Base-by-base conservation (phyloP, 2,113 vertebrate species). In the Agapornis roseicollis region DNA sequence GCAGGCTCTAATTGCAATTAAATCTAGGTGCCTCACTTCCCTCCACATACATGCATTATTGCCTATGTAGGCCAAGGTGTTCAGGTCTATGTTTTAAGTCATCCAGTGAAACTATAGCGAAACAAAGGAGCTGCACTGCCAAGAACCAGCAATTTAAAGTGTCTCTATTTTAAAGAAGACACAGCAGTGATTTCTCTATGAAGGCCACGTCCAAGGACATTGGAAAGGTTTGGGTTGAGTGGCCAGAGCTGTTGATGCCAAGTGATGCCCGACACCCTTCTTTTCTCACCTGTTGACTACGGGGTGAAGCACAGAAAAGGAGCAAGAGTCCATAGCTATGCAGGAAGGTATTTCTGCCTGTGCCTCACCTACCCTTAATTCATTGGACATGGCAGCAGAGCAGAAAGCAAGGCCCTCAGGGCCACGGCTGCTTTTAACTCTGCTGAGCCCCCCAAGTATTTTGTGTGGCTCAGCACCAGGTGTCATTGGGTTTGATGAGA, bases 391-490 rank as follows among this genome's bases (percentile, higher is more conserved):
- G 1, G 64, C 58, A 31, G 58, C 64, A 47, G 76, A 76, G 66
- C 70, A 93, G 89, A 56, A 88, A 37, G 50, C 2, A 6, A 76
- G 49, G 31, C 65, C 82, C 27, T 58, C 61, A 69, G 82, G 93
- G 70, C 89, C 53, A 1, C 2, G 2, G 44, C 55, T 64, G n/a
- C 52, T 65, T 55, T 97, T 28, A 85, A 92, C 83, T 73, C 56
- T 27, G 76, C 79, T 1, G 2, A 31, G 22, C 22, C 13, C 31
- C 58, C 39, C 5, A 1, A 7, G n/a, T 10, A 13, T 28, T 90
- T 77, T 79, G 92, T 96, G 97, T 5, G 5, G 88, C 84, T 97
- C 90, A 95, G 97, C 83, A 31, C 82, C 39, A 93, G 79, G 96
- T 71, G 91, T 93, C 87, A 93, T 80, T 2, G 17, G 82, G 71